Base-by-base conservation (phyloP, 2,113 vertebrate genomes). In the Paracanthobrama guichenoti region DNA sequence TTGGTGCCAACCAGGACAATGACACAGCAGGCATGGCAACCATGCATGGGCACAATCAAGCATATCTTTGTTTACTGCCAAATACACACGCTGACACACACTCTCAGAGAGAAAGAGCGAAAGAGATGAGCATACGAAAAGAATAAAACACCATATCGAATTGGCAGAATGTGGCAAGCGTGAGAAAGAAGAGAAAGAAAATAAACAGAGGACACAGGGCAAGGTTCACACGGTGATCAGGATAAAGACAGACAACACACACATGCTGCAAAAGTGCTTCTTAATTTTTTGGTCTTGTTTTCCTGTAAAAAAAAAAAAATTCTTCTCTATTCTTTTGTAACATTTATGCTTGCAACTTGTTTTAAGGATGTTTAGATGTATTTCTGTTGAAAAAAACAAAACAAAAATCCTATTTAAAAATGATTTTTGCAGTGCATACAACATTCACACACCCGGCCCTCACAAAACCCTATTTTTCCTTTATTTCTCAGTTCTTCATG, bases 161-260 rank as follows among this genome's bases (percentile, higher is more conserved):
- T 84, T 66, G 62, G 28, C 31, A 50, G 75, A 74, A 73, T 62
- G 57, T 71, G 64, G 46, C 57, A 78, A 59, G 10, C 48, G 50
- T 67, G 42, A 50, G 55, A 69, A 86, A 60, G 26, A 59, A 78
- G 24, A n/a, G 26, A 35, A 64, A 64, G 62, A 42, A 79, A 28
- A 76, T 50, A 81, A 62, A 86, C 26, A 48, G 22, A 26, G 9
- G 59, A 75, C 39, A 77, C 42, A 26, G 74, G 62, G 73, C 81
- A 83, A 12, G 9, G 31, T 83, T 84, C 77, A 76, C 86, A 84
- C 59, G 48, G 59, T 84, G 67, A 80, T 84, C 69, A 80, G 48
- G 59, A 72, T 44, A 84, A 24, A 53, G 18, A 86, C 39, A 83
- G 14, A 72, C 35, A 62, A 75, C 31, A 62, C 20, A 57, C 3